Base-by-base conservation (phyloP, 1,140 invertebrate species). In the Elysia chlorotica region DNA sequence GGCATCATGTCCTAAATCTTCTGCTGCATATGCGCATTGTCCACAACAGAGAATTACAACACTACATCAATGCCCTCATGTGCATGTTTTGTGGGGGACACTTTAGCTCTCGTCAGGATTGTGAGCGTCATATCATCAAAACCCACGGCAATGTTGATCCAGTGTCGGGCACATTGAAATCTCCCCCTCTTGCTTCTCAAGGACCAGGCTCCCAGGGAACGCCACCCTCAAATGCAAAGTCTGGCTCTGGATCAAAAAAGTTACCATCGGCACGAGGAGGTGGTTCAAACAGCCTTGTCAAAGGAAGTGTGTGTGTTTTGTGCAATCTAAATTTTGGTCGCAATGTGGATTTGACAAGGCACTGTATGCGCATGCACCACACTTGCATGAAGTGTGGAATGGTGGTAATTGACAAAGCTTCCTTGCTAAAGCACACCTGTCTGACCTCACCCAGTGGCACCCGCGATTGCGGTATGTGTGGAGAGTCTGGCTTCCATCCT, bases 331-430 rank as follows among this genome's bases (percentile, higher is more conserved):
- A 80, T 36, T 85, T 85, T 73, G 65, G 71, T 10, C 80, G 83
- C 67, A 85, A 85, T 70, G 83, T 82, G 28, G 80, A 83, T 48
- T 69, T 85, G 23, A 85, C 83, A n/a, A 71, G 82, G 10, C 83
- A 85, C 65, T 85, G 83, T 73, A 77, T 85, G 57, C 66, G 78
- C 31, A 78, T 79, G 31, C 83, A 85, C 74, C 79, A 83, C 10
- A 83, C 83, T 19, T 85, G 83, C 38, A 81, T 75, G 63, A 80
- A 79, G 41, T 85, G 83, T 77, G 83, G 83, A 21, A 82, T 85
- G 80, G 83, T 85, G 3, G 82, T 85, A 1, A 76, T 81, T 23
- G 79, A 78, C 30, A 76, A 77, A 35, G 73, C 71, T 38, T 78
- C 82, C n/a, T 73, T 85, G 0, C 35, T 57, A 2, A 79, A 71